Evolutionary conservation across 2,113 vertebrate genomes (phyloP), one percentile per base, ranked within the genome.

Genomic region (Cricetomys ansorgei): DNA sequence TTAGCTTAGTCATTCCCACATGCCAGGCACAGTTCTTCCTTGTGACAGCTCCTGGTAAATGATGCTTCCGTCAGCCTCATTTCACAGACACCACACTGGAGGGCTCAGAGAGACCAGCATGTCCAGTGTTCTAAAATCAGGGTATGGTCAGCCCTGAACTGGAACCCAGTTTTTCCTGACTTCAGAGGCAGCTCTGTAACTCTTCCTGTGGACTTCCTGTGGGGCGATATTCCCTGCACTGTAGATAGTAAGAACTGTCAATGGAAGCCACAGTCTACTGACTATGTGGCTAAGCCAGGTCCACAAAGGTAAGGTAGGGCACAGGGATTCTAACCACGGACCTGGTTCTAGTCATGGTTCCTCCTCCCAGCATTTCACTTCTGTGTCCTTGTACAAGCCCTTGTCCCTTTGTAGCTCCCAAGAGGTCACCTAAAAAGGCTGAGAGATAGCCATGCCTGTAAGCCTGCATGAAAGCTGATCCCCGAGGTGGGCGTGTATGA

Each of bases 1-100:
- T 0, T 9, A 21, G 19, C 43, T 34, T 48, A 16, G 31, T n/a
- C 15, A 4, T 62, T 90, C 75, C 21, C 4, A 17, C 0, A 0
- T 23, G 40, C 16, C 17, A 11, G 19, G 37, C 19, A 43, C 23
- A 37, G 17, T 34, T 85, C 48, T 85, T 34, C 11, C 31, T 87
- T 4, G 1, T 81, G 75, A 67, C 17, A 11, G 1, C 45, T 90
- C 40, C 8, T 21, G 43, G 34, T n/a, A 1, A 45, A 12, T 29
- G 5, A 1, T 59, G 19, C 15, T 12, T n/a, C n/a, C n/a, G 27
- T 11, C 11, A 90, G 48, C 21, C 34, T 89, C 11, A 31, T 31
- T 50, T 88, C 37, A 31, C 21, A 67, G 12, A 86, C 45, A 50
- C 19, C 43, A 37, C 29, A 25, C 19, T 69, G 1, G 6, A n/a